phyloP scores from a whole-genome alignment of 2,797 vertebrate species.

The Spizella passerina region DNA sequence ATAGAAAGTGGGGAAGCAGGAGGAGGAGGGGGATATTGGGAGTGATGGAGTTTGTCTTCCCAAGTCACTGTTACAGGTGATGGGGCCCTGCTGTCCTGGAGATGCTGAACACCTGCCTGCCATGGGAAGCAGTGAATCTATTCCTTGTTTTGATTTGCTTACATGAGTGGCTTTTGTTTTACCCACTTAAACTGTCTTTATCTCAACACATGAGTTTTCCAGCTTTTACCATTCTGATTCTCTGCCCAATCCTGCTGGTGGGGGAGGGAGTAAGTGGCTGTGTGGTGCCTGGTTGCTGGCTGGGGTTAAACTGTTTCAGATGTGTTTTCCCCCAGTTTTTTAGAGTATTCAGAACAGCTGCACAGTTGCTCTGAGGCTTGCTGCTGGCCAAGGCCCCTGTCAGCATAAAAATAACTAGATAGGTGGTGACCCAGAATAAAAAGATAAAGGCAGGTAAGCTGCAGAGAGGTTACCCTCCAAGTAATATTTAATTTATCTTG shows the following conservation, averaged over 20 bases:
- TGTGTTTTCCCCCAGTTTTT: rapidly evolving
- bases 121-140: not conserved
- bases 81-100: not conserved
- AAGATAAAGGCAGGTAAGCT: not conserved
- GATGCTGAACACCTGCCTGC: not conserved
- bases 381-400: not conserved
- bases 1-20: not conserved
- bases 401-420: not conserved
- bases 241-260: not conserved
- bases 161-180: not conserved
- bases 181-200: not conserved
- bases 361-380: not conserved
- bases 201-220: not conserved
- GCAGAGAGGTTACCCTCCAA: not conserved
- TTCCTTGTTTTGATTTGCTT: not conserved
- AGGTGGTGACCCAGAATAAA: not conserved
- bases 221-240: not conserved
- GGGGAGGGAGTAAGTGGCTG: not conserved
- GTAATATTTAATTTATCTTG: not conserved
- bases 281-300: not conserved
- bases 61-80: rapidly evolving
- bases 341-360: not conserved
- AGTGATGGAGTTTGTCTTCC: not conserved
- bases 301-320: not conserved
- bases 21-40: not conserved